Base-by-base conservation (phyloP, 2,888 invertebrate species). In the Embidobia sp. region DNA sequence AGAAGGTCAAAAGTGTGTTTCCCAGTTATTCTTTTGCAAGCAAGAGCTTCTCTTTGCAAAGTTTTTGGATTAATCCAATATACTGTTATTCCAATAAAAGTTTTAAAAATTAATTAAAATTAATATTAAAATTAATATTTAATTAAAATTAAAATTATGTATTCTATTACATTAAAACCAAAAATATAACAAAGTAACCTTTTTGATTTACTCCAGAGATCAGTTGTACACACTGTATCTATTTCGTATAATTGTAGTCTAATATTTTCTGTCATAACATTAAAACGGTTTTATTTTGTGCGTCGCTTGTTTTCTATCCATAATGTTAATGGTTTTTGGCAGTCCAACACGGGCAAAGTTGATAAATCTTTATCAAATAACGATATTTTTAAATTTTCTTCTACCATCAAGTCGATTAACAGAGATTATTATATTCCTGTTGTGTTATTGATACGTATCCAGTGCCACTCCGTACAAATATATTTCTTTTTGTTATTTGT, bases 181-280 rank as follows among this genome's bases (percentile, higher is more conserved):
- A 8, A 16, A n/a, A 40, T n/a, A 40, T 40, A 18, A 18, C 1
- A 2, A 18, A 16, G 26, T 26, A 11, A 46, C 51, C 51, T 51
- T 51, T 33, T 51, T 10, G 19, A 16, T 51, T 51, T 51, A 11
- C 51, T 51, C 51, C 51, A 51, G 1, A 51, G 13, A 35, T 51
- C 51, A 0, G 51, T 51, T 0, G 51, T 51, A 6, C 22, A 6
- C 6, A 51, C 19, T 10, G 7, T 16, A 7, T 51, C 19, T 8
- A 51, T 6, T 19, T 16, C 7, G 1, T 1, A 1, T 0, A 35
- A 7, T 10, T 51, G 2, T 15, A 4, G 1, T 13, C 1, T 11
- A 1, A 46, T 11, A 26, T 46, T 46, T 11, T 11, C 7, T 13
- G 4, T 11, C 22, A 46, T 46, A 11, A 11, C 2, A 10, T 11